Percentiles rank a stretch among this genome's conserved stretches.
Conservation (phyloP, 1,140 invertebrate species). For the Thaumetopoea pityocampa region DNA sequence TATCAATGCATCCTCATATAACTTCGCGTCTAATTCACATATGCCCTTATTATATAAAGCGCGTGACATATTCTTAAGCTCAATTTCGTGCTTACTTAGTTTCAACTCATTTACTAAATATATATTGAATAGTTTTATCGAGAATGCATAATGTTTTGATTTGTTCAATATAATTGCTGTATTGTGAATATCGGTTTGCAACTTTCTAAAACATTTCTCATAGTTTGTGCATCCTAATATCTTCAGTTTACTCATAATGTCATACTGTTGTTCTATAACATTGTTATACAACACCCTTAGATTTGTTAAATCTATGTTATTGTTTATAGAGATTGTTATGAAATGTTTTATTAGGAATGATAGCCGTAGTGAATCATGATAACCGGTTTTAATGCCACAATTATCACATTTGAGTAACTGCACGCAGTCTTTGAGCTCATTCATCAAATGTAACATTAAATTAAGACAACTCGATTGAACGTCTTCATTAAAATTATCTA, state of each 20-base stretch:
- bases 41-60: conserved; percentile 63
- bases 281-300: conserved; percentile 26
- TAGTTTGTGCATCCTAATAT: conserved; percentile 36
- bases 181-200: conserved; percentile 56
- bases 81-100: conserved; percentile 24
- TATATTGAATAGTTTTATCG: conserved; percentile 50
- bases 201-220: conserved; percentile 40
- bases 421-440: conserved; percentile 28
- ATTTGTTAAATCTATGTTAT: conserved; percentile 20
- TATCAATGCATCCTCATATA: conserved; percentile 37
- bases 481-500: conserved; percentile 6
- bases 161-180: conserved; percentile 48
- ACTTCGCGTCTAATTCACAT: conserved; percentile 46
- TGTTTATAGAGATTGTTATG: conserved; percentile 19
- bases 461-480: conserved; percentile 33
- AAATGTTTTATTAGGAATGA: conserved; percentile 46
- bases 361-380: conserved; percentile 51
- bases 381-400: conserved; percentile 39
- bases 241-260: conserved; percentile 34
- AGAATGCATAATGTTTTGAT: conserved; percentile 35
- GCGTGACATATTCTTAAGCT: conserved; percentile 46
- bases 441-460: conserved; percentile 38
- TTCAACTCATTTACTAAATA: conserved; percentile 48
- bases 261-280: conserved; percentile 41
- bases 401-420: conserved; percentile 57